Evolutionary conservation across 2,113 vertebrate genomes (phyloP).

Genomic region (Chlorodrepanis virens): DNA sequence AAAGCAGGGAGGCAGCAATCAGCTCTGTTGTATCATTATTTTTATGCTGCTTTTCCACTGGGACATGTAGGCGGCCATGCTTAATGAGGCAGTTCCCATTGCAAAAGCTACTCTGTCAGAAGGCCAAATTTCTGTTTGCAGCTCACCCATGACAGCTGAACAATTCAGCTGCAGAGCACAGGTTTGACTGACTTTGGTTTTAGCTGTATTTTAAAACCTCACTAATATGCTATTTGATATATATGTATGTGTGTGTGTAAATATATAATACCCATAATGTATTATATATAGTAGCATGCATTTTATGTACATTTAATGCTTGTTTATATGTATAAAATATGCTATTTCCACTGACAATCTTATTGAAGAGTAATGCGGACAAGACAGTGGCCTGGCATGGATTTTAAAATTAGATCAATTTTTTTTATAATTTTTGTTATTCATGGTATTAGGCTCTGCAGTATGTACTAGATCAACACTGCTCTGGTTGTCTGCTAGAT

Average conservation of each 20-base stretch:
- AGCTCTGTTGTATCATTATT: neutral
- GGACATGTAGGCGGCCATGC: rapidly evolving
- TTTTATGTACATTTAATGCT: neutral
- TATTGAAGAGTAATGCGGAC: neutral
- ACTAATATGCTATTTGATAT: neutral
- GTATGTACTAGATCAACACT: neutral
- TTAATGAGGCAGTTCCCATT: neutral
- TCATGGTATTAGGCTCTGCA: neutral
- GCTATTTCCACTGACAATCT: neutral
- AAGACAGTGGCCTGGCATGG: neutral
- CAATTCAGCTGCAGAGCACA: neutral
- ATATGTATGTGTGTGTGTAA: neutral
- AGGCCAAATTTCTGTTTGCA: neutral
- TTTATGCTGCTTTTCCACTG: neutral
- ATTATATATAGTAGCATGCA: neutral
- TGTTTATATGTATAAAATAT: neutral
- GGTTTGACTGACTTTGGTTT: neutral
- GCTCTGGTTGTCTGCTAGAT: neutral
- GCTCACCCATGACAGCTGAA: neutral
- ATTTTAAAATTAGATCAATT: neutral
- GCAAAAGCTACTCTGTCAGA: neutral
- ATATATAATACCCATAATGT: neutral
- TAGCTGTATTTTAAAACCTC: neutral
- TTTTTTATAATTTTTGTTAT: neutral
- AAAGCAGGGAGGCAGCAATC: neutral